Base-by-base conservation (phyloP, 2,888 invertebrate genomes). In the Spodoptera littoralis region DNA sequence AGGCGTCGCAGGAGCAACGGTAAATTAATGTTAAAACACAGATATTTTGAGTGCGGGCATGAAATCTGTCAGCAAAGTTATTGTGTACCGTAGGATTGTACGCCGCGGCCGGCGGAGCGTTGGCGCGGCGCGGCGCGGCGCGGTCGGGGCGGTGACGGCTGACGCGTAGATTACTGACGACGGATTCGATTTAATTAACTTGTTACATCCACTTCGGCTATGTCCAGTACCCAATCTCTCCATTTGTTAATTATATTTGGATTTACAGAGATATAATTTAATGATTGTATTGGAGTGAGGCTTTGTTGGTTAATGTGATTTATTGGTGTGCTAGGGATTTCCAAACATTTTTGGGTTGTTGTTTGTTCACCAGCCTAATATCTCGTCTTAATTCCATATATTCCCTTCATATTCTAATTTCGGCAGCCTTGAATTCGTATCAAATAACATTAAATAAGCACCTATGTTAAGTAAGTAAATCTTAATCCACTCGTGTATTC, bases 131-230 rank as follows among this genome's bases (percentile, higher is more conserved):
- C 64, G 79, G 81, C 12, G 43, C 24, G 47, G 41, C 41, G 57
- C 27, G 12, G 4, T 30, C 46, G 43, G 45, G 9, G n/a, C n/a
- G 55, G n/a, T 53, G 11, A 30, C 56, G n/a, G 13, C 13, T 18
- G 74, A 62, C 67, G 60, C 70, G 71, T 66, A 79, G 80, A 78
- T 85, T 85, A 80, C 79, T 77, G 81, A 79, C 83, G 85, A 88
- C 84, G 82, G 85, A 84, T 85, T 83, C 81, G 72, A 78, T 85
- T 88, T 89, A 89, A 91, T 90, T 90, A 90, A 89, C 86, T 88
- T 87, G 86, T 88, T 85, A 86, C 81, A 81, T 67, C 70, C 72
- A 74, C 76, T 76, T 77, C 67, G 70, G 76, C 45, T 36, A 47
- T 48, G 27, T 55, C 41, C 53, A 27, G 43, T 52, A 41, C 27